A percentile compares a stretch with the other conserved stretches of the same genome.
phyloP scores from a whole-genome alignment of 2,797 vertebrate genomes.

The Rhinogobio ventralis region DNA sequence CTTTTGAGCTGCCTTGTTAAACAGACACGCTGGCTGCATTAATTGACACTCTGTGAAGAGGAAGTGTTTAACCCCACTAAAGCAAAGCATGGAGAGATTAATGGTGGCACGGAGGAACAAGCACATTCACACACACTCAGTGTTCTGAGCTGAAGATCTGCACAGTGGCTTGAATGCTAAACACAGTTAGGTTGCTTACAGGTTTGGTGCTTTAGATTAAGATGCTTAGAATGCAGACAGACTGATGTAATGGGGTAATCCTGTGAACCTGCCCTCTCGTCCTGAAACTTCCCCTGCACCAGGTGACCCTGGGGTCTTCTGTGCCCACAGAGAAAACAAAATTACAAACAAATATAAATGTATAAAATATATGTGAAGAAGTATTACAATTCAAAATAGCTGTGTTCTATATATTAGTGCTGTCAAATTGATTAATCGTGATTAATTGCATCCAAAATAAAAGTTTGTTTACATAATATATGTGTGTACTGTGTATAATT shows the following conservation, averaged over 20 bases:
- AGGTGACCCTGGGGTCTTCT: not conserved
- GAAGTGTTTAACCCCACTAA: conserved; percentile 54
- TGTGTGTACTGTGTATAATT: too few relatives aligned
- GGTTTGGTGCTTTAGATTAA: conserved; percentile 24
- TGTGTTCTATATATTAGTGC: too few relatives aligned
- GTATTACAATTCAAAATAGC: not conserved
- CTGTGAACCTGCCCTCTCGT: not conserved
- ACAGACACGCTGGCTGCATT: conserved; percentile 48
- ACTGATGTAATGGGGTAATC: conserved; percentile 37
- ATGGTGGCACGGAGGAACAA: conserved; percentile 36
- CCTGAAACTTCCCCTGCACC: not conserved
- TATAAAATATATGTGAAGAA: too few relatives aligned
- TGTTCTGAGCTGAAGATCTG: conserved; percentile 17
- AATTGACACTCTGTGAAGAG: conserved; percentile 53
- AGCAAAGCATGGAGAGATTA: conserved; percentile 45
- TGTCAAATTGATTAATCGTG: too few relatives aligned
- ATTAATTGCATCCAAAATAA: too few relatives aligned
- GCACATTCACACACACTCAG: not conserved
- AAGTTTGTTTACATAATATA: too few relatives aligned
- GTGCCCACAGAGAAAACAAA: not conserved
- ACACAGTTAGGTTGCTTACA: conserved; percentile 5
- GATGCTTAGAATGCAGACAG: conserved; percentile 25
- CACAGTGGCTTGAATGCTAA: conserved; percentile 29
- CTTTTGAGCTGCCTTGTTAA: conserved; percentile 51
- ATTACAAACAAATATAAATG: not conserved